phyloP scores from a whole-genome alignment of 2,888 invertebrate species.

The Panzeria rudis region DNA sequence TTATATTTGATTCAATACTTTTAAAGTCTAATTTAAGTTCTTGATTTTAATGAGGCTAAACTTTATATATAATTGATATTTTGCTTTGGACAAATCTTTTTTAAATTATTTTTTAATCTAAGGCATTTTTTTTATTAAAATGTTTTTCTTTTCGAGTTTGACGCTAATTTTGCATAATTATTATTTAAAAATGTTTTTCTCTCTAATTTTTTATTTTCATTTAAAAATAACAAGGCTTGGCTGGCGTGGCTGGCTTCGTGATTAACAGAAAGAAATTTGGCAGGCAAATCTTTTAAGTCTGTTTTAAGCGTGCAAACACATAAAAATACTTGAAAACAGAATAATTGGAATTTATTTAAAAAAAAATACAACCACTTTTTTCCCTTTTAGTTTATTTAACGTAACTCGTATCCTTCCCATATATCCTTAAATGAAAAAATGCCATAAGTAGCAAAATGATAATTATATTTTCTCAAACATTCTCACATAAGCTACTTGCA shows the following conservation, averaged over 20 bases:
- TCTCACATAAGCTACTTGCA: too few relatives aligned
- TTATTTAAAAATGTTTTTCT: constrained; percentile 24
- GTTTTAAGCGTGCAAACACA: background rate
- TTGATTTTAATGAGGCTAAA: constrained; percentile 35
- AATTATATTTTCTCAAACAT: too few relatives aligned
- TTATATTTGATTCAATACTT: constrained; percentile 18
- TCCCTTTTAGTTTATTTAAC: too few relatives aligned
- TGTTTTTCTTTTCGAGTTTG: background rate
- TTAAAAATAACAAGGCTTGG: constrained; percentile 36
- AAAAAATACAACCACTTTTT: background rate
- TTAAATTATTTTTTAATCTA: constrained; percentile 33
- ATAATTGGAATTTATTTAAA: background rate
- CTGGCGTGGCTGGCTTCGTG: constrained; percentile 17
- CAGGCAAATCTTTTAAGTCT: constrained; percentile 62
- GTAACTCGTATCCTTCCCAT: too few relatives aligned
- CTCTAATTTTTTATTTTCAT: constrained; percentile 19
- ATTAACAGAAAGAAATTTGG: constrained; percentile 54
- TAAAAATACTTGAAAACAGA: too few relatives aligned
- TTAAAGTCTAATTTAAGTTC: constrained; percentile 9
- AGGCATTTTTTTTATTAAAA: constrained; percentile 39
- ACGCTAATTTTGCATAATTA: constrained; percentile 1
- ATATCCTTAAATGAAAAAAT: too few relatives aligned
- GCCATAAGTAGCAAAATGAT: too few relatives aligned
- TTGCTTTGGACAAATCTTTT: constrained; percentile 26
- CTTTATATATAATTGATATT: constrained; percentile 21